Base-by-base conservation (phyloP, 2,888 invertebrate species). In the Lutraria lutraria region DNA sequence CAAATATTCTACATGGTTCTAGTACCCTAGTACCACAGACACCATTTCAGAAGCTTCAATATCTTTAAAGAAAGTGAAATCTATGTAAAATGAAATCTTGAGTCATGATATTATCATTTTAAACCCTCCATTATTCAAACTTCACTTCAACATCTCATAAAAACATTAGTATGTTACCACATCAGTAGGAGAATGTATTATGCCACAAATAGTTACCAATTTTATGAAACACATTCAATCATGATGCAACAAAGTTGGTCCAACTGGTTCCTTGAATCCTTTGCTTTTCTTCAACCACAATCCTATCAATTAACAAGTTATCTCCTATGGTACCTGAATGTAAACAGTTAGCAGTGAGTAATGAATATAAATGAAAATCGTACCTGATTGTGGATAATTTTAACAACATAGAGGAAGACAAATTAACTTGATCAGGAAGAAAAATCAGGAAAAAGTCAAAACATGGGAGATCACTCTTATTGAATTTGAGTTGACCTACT, bases 391-490 rank as follows among this genome's bases (percentile, higher is more conserved):
- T 56, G 12, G 0, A 56, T 15, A 6, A 81, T 29, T 12, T 34
- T n/a, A 83, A 60, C 25, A 19, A 43, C 34, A 60, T 25, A 25
- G n/a, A 13, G 63, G 25, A 68, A n/a, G 25, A 76, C 25, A 56
- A 54, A 19, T 68, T 60, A 31, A 76, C 25, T 56, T 43, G 80
- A 83, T 79, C 87, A 88, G 87, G 87, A 88, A 88, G 87, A 80
- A 83, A 88, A 86, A 72, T 81, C 60, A 15, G 15, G 29, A 31
- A 83, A 83, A 31, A 34, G 15, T 76, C 53, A 56, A 60, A 85
- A 85, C 34, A 60, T 19, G 84, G 85, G 85, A 85, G 56, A 34
- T 60, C 31, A 85, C 85, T 85, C 79, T 63, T 29, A 83, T 3
- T 15, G 21, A 72, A 53, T 53, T 19, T 25, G 25, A 53, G 15